Base-by-base conservation (phyloP, 2,888 invertebrate species). In the Mythimna loreyi region DNA sequence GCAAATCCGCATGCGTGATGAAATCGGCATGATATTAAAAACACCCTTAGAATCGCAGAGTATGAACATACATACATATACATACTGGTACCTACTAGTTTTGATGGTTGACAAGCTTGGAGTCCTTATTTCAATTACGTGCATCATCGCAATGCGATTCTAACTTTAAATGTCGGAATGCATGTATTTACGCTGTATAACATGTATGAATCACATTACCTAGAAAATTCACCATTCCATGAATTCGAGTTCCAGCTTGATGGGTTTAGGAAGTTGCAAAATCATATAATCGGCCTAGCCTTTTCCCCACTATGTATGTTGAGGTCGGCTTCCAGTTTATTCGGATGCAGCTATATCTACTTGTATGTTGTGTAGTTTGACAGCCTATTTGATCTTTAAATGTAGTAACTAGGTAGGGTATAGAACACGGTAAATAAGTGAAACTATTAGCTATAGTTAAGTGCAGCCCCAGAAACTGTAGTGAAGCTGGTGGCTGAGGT, bases 151-250 rank as follows among this genome's bases (percentile, higher is more conserved):
- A 47, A 19, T 45, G 28, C 52, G 50, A 45, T 62, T 36, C 21
- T 40, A 47, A 47, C 30, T 53, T 40, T 40, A 40, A 62, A 73
- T 53, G 23, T 23, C 33, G 19, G 40, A 2, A 40, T 40, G 16
- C 19, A 25, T 40, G 40, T 5, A 1, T 40, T 43, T 69, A 7
- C 2, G 23, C 53, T 36, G 53, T 28, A 53, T 53, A 36, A 72
- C 45, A 30, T 25, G n/a, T 25, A 70, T 63, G 73, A 73, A 28
- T 53, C 74, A 63, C 53, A 40, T 45, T n/a, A 30, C 4, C 19
- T 3, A 45, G 25, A 61, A 60, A 28, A 43, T 7, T 33, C 25
- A 72, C 21, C 16, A 52, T n/a, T n/a, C 28, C 49, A 16, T 58
- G 23, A 9, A 49, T 70, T 40, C 36, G 2, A 21, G 53, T 30